These are phyloP conservation scores for Haliclona indistincta DNA, from an alignment of 37 sponge, comb jelly and placozoan genomes.

Conservation along the genomic window DNA sequence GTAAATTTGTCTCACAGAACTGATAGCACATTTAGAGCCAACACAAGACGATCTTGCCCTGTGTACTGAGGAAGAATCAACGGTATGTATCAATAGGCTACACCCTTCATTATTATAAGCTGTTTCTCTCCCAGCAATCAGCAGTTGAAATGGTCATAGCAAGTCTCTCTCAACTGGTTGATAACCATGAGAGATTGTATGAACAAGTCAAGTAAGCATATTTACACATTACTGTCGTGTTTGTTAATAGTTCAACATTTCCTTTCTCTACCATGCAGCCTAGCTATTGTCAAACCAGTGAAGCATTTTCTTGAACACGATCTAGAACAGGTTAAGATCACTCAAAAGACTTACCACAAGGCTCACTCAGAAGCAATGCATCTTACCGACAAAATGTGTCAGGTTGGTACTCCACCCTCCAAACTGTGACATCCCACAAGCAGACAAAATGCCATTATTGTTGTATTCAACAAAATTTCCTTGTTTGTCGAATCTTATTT, in stretches of 20 bases:
- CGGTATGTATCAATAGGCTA: neutral
- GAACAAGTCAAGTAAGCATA: constrained; percentile 73
- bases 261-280: constrained; percentile 1
- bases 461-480: no score
- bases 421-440: no score
- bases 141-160: constrained; percentile 48
- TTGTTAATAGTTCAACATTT: neutral
- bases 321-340: constrained; percentile 35
- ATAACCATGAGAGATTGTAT: constrained; percentile 67
- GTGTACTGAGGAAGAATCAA: neutral
- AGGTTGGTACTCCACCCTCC: no score
- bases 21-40: no score
- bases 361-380: constrained; percentile 35
- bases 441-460: no score
- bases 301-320: constrained; percentile 46
- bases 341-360: constrained; percentile 47
- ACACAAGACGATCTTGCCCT: neutral
- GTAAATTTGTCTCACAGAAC: no score
- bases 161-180: constrained; percentile 57
- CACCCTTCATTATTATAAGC: neutral
- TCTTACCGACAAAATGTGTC: constrained; percentile 56
- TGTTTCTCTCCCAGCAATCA: constrained; percentile 8
- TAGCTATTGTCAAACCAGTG: constrained; percentile 63
- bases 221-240: neutral
- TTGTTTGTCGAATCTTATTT: no score